phyloP scores from a whole-genome alignment of 2,113 vertebrate species.

The Sebastes fasciatus region DNA sequence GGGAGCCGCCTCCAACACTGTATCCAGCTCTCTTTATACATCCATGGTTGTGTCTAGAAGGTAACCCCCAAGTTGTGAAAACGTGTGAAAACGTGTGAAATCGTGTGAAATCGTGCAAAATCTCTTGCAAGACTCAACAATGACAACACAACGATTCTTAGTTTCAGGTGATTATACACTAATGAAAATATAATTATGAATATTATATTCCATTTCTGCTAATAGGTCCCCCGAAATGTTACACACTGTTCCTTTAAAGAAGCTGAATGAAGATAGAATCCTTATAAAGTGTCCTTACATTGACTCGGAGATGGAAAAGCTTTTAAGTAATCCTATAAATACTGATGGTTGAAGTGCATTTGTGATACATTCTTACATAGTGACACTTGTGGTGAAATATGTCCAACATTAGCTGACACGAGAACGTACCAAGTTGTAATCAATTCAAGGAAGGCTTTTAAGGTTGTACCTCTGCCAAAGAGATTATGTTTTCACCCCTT shows the following conservation, averaged over 20 bases:
- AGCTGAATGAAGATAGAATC: background rate
- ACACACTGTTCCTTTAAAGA: background rate
- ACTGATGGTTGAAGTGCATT: background rate
- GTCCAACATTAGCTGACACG: background rate
- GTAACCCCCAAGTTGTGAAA: too few relatives aligned
- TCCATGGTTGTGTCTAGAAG: too few relatives aligned
- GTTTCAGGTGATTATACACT: too few relatives aligned
- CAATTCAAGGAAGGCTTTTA: background rate
- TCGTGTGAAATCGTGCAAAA: too few relatives aligned
- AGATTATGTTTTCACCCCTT: conserved; percentile 14
- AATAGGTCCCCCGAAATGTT: too few relatives aligned
- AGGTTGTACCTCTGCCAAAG: conserved; percentile 33
- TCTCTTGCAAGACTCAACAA: too few relatives aligned
- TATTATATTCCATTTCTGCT: too few relatives aligned
- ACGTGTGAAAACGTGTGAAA: too few relatives aligned
- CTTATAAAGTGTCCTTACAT: background rate
- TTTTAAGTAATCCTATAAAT: conserved; percentile 7
- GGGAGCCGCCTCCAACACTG: too few relatives aligned
- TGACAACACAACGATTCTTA: too few relatives aligned
- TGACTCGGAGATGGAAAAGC: background rate
- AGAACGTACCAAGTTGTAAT: conserved; percentile 23
- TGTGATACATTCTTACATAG: conserved; percentile 1
- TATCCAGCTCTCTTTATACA: too few relatives aligned
- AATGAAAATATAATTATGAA: too few relatives aligned
- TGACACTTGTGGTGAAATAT: background rate